Conservation (phyloP, 37 sponge, comb jelly and placozoan species). For the Aplysina aerophoba region DNA sequence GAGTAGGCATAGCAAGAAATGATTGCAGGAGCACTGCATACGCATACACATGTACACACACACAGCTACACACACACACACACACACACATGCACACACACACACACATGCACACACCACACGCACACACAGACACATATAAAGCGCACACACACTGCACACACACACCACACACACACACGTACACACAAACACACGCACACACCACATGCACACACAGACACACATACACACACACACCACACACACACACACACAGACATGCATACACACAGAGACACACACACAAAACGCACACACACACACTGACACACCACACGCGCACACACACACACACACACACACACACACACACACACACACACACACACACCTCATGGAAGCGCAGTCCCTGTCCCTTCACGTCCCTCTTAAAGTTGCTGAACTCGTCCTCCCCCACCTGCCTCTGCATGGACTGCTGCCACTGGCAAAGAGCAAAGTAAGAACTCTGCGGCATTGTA, state of each 20-base stretch:
- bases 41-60: neutral
- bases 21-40: neutral
- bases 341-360: too few relatives aligned
- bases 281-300: slow-evolving; percentile 25
- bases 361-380: too few relatives aligned
- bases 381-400: neutral
- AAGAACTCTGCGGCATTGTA: neutral
- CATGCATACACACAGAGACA: slow-evolving; percentile 32
- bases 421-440: neutral
- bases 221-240: slow-evolving; percentile 31
- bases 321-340: too few relatives aligned
- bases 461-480: slow-evolving; percentile 21
- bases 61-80: slow-evolving; percentile 29
- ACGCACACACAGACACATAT: slow-evolving; percentile 35
- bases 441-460: neutral
- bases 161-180: slow-evolving; percentile 28
- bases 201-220: slow-evolving; percentile 44
- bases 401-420: neutral
- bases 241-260: slow-evolving; percentile 17
- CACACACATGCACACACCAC: slow-evolving; percentile 33
- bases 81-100: slow-evolving; percentile 36
- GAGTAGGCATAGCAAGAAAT: too few relatives aligned
- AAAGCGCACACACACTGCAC: slow-evolving; percentile 53
- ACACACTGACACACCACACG: slow-evolving; percentile 16
- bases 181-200: slow-evolving; percentile 23